These are phyloP conservation scores for Tragelaphus buxtoni DNA, from an alignment of 2,113 vertebrate genomes.

Conservation along the genomic window DNA sequence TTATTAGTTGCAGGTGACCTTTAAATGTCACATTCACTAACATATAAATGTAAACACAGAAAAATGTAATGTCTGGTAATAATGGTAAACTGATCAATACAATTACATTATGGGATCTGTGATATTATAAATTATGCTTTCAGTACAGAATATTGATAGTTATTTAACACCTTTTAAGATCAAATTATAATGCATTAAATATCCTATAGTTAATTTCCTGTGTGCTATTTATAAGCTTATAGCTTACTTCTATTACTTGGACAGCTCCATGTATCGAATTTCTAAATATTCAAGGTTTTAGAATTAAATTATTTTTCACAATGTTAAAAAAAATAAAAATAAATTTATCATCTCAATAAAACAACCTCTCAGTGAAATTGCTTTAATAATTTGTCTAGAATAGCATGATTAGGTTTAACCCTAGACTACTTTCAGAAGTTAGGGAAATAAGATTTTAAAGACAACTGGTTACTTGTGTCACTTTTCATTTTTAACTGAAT, in stretches of 20 bases:
- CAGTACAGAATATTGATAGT: conserved; percentile 46
- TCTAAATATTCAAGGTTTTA: neutral
- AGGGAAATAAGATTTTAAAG: conserved; percentile 13
- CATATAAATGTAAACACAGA: conserved; percentile 67
- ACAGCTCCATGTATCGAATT: neutral
- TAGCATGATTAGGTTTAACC: neutral
- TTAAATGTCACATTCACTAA: conserved; percentile 70
- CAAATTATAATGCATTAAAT: conserved; percentile 59
- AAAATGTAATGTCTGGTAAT: conserved; percentile 60
- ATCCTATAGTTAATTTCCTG: neutral
- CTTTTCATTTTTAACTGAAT: neutral
- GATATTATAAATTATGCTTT: conserved; percentile 51
- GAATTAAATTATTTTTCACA: conserved; percentile 3
- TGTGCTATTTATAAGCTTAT: neutral
- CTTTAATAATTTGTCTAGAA: no score
- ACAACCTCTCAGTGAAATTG: no score
- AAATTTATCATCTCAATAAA: no score
- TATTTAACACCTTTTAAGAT: conserved; percentile 57
- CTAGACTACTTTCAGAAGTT: neutral
- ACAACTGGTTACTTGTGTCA: neutral
- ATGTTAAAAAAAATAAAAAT: neutral
- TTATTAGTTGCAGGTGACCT: conserved; percentile 56
- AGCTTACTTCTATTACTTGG: neutral
- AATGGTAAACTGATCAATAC: conserved; percentile 62
- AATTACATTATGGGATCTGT: conserved; percentile 40